Conservation (phyloP, 2,797 vertebrate genomes). For the Salarias fasciatus region DNA sequence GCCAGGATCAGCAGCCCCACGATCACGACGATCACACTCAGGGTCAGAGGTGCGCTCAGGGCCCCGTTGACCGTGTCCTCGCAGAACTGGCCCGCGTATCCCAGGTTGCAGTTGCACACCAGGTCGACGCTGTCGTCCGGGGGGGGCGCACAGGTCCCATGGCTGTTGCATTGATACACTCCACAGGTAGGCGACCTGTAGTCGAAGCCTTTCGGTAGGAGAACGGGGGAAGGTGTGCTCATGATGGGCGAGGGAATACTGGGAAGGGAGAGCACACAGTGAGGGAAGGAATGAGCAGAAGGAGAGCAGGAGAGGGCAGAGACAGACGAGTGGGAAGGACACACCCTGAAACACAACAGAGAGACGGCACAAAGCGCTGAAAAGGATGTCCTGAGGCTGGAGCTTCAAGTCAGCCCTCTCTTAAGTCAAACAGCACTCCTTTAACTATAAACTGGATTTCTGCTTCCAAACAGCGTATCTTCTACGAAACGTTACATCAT, state of each 20-base stretch:
- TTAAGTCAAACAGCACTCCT: not conserved
- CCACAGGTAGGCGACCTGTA: constrained; percentile 73
- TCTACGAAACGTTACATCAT: no score
- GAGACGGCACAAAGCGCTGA: not conserved
- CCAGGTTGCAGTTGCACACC: constrained; percentile 83
- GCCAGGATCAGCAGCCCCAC: constrained; percentile 68
- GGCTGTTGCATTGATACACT: constrained; percentile 72
- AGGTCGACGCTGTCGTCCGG: constrained; percentile 35
- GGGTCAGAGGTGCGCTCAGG: constrained; percentile 70
- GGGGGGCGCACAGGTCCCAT: constrained; percentile 76
- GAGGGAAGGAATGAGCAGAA: not conserved
- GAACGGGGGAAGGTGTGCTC: not conserved
- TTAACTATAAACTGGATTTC: not conserved
- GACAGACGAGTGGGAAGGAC: constrained; percentile 11
- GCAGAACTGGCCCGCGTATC: constrained; percentile 84
- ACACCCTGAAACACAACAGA: constrained; percentile 31
- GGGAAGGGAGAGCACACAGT: not conserved
- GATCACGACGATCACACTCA: constrained; percentile 78
- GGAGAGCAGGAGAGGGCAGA: constrained; percentile 3
- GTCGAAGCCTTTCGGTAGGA: constrained; percentile 52
- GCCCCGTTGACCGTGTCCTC: constrained; percentile 74
- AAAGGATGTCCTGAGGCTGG: not conserved
- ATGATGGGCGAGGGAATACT: no score
- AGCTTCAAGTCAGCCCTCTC: not conserved
- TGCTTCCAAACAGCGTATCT: no score